These are phyloP conservation scores for Nycteola revayana DNA, from an alignment of 2,888 invertebrate genomes.

Conservation along the genomic window DNA sequence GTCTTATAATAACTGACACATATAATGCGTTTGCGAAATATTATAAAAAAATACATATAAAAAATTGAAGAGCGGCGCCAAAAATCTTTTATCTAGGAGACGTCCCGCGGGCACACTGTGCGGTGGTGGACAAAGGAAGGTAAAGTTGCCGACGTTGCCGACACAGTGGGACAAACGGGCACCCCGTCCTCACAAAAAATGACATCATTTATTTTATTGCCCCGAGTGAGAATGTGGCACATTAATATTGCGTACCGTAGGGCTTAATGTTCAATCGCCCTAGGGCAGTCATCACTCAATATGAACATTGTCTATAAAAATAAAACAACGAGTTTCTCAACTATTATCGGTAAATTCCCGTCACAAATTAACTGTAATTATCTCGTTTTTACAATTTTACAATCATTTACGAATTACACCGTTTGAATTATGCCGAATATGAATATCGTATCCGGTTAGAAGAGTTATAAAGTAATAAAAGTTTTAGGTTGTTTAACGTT, in stretches of 20 bases:
- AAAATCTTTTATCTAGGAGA: slow-evolving; percentile 71
- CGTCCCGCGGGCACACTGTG: slow-evolving; percentile 63
- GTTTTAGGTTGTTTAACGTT: slow-evolving; percentile 17
- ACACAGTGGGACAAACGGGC: slow-evolving; percentile 65
- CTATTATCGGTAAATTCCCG: slow-evolving; percentile 8
- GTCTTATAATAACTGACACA: slow-evolving; percentile 55
- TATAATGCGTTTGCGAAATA: slow-evolving; percentile 49
- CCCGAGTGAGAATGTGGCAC: slow-evolving; percentile 75
- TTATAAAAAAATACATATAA: slow-evolving; percentile 48
- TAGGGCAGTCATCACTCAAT: slow-evolving; percentile 66
- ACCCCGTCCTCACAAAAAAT: slow-evolving; percentile 76
- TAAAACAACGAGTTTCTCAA: slow-evolving; percentile 26
- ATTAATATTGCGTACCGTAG: slow-evolving; percentile 78
- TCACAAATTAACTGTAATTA: slow-evolving; percentile 24
- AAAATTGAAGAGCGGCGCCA: slow-evolving; percentile 71
- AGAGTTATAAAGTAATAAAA: slow-evolving; percentile 24
- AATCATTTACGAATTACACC: slow-evolving; percentile 12
- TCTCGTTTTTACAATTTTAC: slow-evolving; percentile 21
- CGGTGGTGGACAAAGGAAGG: slow-evolving; percentile 56
- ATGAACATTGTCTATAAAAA: slow-evolving; percentile 30
- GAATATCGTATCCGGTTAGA: slow-evolving; percentile 12
- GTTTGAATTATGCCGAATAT: slow-evolving; percentile 15
- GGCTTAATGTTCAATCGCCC: slow-evolving; percentile 73
- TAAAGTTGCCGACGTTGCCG: slow-evolving; percentile 58
- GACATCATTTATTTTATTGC: slow-evolving; percentile 82